These are phyloP conservation scores for Lycaena phlaeas DNA, from an alignment of 2,888 invertebrate species.

Conservation along the genomic window DNA sequence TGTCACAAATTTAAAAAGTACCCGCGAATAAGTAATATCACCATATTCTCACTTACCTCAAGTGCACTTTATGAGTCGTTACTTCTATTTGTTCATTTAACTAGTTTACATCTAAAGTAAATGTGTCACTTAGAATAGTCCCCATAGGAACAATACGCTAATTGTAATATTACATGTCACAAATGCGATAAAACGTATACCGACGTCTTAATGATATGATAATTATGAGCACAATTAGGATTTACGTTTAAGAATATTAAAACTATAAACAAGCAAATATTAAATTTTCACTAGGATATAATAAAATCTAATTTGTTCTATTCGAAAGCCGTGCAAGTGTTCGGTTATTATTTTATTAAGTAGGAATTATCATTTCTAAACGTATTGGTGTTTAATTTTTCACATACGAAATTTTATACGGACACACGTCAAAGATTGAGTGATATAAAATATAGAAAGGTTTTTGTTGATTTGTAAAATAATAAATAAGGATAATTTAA, in stretches of 20 bases:
- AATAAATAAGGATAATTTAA: too few species aligned
- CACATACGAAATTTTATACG: too few species aligned
- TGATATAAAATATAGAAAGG: too few species aligned
- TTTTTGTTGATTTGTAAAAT: too few species aligned
- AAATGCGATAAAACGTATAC: slow-evolving; percentile 3
- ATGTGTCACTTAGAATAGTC: neutral
- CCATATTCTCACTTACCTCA: slow-evolving; percentile 31
- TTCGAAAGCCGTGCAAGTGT: neutral
- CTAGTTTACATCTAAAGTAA: slow-evolving; percentile 5
- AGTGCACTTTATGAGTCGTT: slow-evolving; percentile 65
- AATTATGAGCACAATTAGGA: slow-evolving; percentile 1
- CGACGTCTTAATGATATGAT: slow-evolving; percentile 3
- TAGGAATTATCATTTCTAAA: neutral
- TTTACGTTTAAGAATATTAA: neutral
- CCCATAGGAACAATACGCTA: neutral
- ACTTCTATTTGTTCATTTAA: slow-evolving; percentile 35
- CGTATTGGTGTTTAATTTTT: too few species aligned
- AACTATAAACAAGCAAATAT: neutral
- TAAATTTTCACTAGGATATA: neutral
- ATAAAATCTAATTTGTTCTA: neutral
- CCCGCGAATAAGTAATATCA: neutral
- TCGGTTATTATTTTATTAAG: neutral
- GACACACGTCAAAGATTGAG: too few species aligned
- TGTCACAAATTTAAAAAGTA: neutral
- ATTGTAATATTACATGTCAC: neutral